A percentile compares a stretch with the other conserved stretches of the same genome.
Evolutionary conservation across 2,113 vertebrate genomes (phyloP).

Genomic region (Phalacrocorax brasilianus): DNA sequence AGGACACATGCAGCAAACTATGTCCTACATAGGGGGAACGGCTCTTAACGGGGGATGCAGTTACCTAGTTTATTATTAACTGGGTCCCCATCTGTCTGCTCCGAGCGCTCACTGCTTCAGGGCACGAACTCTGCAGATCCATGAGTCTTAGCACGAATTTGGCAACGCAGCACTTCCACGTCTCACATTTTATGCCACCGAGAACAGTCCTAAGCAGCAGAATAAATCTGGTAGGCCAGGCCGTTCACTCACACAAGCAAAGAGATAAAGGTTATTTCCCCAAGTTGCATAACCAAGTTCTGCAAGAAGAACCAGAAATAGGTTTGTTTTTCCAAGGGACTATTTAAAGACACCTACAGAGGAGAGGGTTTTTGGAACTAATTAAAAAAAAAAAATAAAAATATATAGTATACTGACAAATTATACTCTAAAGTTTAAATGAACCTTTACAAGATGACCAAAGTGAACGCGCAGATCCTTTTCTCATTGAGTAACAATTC

Average conservation of each 20-base stretch:
- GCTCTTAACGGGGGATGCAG: not conserved
- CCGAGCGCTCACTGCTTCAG: not conserved
- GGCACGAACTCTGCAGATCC: not conserved
- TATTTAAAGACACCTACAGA: not conserved
- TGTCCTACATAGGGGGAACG: not conserved
- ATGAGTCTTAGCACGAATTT: rapidly evolving
- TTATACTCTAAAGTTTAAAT: not conserved
- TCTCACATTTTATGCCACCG: not conserved
- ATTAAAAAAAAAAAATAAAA: not conserved
- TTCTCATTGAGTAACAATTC: not conserved
- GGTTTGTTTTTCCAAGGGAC: not conserved
- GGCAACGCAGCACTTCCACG: not conserved
- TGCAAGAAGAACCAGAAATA: not conserved
- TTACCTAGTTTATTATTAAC: not conserved
- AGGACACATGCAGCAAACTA: not conserved
- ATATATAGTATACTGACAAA: not conserved
- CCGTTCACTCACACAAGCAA: not conserved
- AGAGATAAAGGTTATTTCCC: not conserved
- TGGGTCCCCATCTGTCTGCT: conserved; percentile 7
- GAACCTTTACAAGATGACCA: not conserved
- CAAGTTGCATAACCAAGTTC: not conserved
- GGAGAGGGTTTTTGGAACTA: not conserved
- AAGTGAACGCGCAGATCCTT: not conserved
- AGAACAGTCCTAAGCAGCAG: not conserved
- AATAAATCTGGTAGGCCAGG: not conserved